A percentile compares a stretch with the other conserved stretches of the same genome.
These are phyloP conservation scores for Oscheius onirici DNA, from an alignment of 2,888 invertebrate species.

Conservation along the genomic window DNA sequence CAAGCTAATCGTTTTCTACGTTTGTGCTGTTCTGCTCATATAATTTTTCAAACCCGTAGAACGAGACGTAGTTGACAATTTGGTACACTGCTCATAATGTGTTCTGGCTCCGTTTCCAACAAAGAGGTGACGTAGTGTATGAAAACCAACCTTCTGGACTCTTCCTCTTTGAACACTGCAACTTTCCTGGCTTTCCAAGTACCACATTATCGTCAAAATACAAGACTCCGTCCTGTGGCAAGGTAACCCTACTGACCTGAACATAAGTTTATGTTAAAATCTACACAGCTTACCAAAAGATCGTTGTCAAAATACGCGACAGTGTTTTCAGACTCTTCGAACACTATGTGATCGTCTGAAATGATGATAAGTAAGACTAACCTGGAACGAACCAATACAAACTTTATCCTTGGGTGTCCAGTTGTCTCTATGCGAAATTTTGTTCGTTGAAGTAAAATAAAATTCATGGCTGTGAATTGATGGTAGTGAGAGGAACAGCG, in stretches of 20 bases:
- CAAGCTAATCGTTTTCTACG: too few relatives aligned
- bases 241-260: constrained; percentile 35
- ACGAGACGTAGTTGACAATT: too few relatives aligned
- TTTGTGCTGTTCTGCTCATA: too few relatives aligned
- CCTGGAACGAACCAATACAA: constrained; percentile 2
- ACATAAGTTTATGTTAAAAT: background rate
- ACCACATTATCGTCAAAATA: constrained; percentile 36
- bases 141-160: constrained; percentile 23
- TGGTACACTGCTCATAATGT: too few relatives aligned
- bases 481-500: background rate
- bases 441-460: constrained; percentile 29
- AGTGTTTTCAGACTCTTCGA: constrained; percentile 25
- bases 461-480: background rate
- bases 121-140: background rate
- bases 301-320: constrained; percentile 19
- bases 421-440: constrained; percentile 26
- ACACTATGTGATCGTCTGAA: constrained; percentile 28
- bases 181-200: constrained; percentile 28
- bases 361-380: background rate
- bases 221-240: constrained; percentile 40
- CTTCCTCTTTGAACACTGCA: constrained; percentile 36
- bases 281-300: constrained; percentile 5
- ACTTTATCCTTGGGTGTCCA: constrained; percentile 36
- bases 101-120: background rate
- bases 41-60: too few relatives aligned